Base-by-base conservation (phyloP, 2,797 vertebrate genomes). In the Phyllotis vaccarum region DNA sequence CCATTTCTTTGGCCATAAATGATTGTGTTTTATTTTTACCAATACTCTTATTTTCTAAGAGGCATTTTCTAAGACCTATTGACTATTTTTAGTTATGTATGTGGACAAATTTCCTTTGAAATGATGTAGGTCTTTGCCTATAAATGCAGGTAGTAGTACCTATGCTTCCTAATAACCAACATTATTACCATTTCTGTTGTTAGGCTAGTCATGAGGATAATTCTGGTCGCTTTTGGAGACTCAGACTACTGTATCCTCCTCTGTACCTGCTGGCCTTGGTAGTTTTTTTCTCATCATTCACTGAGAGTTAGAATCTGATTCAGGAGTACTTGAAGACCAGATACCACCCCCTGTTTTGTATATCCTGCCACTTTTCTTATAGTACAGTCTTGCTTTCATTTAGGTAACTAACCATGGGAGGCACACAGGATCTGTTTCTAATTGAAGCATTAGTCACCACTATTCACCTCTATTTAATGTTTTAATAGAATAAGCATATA, bases 151-250 rank as follows among this genome's bases (percentile, higher is more conserved):
- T 29, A 8, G 3, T 22, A 21, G 54, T 94, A n/a, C 37, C 46
- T 49, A 0, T 54, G 34, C 70, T 49, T 49, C 40, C 46, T n/a
- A 40, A 75, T 82, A 34, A 31, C 72, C 29, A 34, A 19, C 34
- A 40, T 62, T 1, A 8, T 22, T 37, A 22, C 29, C 1, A 0
- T 17, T 19, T 1, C 12, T 1, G 2, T 79, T 24, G 40, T 58
- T 10, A 43, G 37, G 40, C 31, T 86, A 29, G 11, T 46, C 37
- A 24, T 13, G 49, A 89, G 46, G 46, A 34, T 2, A 8, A 78
- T 29, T n/a, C 12, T 66, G 37, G 16, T 34, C 12, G 16, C 76
- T 46, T 78, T 27, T 24, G 56, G 40, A 40, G 27, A 49, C 75
- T 64, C 46, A 31, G 29, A 40, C 49, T 43, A 5, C 24, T 27